phyloP scores from a whole-genome alignment of 2,888 invertebrate species.

The Andrena haemorrhoa region DNA sequence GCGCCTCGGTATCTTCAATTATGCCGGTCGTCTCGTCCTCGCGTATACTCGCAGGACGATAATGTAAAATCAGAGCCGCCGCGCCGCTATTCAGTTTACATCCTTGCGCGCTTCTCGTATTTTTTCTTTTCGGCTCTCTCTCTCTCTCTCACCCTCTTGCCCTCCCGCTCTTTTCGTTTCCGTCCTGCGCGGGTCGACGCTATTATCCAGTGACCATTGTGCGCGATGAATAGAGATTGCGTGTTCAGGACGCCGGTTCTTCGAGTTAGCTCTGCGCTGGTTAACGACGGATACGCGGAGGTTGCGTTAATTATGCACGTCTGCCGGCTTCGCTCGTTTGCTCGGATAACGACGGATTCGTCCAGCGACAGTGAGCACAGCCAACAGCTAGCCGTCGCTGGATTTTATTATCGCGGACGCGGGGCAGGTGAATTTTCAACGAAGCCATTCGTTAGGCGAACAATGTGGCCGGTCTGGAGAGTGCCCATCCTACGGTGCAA shows the following conservation, averaged over 20 bases:
- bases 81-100: constrained; percentile 49
- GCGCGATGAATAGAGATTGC: constrained; percentile 51
- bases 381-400: constrained; percentile 11
- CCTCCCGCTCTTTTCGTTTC: neutral
- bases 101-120: neutral
- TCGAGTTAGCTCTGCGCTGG: constrained; percentile 30
- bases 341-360: constrained; percentile 42
- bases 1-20: constrained; percentile 77
- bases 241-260: constrained; percentile 36
- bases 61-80: constrained; percentile 61
- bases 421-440: constrained; percentile 12
- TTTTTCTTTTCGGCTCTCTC: neutral
- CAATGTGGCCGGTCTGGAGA: too few species aligned
- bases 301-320: constrained; percentile 57
- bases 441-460: constrained; percentile 13
- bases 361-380: constrained; percentile 17
- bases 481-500: too few species aligned
- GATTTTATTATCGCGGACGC: constrained; percentile 7
- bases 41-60: constrained; percentile 42
- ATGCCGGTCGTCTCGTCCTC: constrained; percentile 40
- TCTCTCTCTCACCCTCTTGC: neutral
- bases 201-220: constrained; percentile 59
- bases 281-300: constrained; percentile 48
- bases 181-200: constrained; percentile 35
- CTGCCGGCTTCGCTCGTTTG: constrained; percentile 16